Evolutionary conservation across 2,888 invertebrate species (phyloP).

Genomic region (Timema podura): DNA sequence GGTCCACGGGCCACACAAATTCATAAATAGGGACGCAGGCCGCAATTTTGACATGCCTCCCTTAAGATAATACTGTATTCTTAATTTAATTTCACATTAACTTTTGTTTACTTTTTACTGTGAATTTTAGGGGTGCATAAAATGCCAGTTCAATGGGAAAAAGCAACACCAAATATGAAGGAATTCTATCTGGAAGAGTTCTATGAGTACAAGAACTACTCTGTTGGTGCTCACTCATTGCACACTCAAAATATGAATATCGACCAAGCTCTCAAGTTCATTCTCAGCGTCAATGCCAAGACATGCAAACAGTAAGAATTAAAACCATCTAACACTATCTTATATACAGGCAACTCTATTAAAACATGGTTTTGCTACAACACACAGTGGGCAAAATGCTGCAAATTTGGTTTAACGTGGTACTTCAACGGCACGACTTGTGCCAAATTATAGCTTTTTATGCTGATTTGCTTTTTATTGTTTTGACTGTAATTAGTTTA

Average conservation of each 20-base stretch:
- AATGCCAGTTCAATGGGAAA: constrained; percentile 77
- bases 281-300: constrained; percentile 60
- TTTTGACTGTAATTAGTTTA: constrained; percentile 7
- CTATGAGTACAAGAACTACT: constrained; percentile 69
- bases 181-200: constrained; percentile 70
- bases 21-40: no score
- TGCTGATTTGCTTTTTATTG: not conserved
- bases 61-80: no score
- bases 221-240: constrained; percentile 61
- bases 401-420: no score
- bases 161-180: constrained; percentile 63
- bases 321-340: not conserved
- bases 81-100: no score
- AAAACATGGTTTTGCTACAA: no score
- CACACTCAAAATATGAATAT: constrained; percentile 67
- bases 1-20: no score
- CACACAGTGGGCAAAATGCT: no score
- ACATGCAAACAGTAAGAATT: constrained; percentile 57
- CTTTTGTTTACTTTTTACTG: no score
- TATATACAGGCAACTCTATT: no score
- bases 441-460: no score
- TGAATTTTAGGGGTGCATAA: constrained; percentile 71
- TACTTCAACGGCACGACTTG: no score
- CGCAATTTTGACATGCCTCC: no score
- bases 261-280: constrained; percentile 72